Base-by-base conservation (phyloP, 2,797 vertebrate species). In the Cuculus canorus region DNA sequence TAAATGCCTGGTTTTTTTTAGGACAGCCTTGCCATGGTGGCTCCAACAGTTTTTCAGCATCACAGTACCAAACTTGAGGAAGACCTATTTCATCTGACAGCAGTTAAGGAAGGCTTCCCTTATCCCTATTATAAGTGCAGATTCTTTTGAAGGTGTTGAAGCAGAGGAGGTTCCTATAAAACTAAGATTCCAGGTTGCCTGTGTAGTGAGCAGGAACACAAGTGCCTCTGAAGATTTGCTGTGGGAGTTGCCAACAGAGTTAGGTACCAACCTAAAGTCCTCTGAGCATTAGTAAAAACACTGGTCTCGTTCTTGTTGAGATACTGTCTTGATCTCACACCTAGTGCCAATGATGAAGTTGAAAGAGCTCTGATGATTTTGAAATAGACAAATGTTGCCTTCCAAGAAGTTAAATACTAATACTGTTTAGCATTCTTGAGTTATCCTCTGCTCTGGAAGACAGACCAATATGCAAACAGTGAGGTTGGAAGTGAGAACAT, bases 11-110 rank as follows among this genome's bases (percentile, higher is more conserved):
- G n/a, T 17, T 45, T 64, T 68, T 9, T 73, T 76, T 88, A 65
- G 66, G 28, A 4, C 7, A 37, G 17, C 11, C 28, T 70, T 82
- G 30, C 17, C 52, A 2, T 24, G 17, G 12, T 39, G 41, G 61
- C 54, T 60, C 24, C 63, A 92, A 18, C 41, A 53, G 12, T 5
- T 6, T 69, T 76, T 47, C n/a, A 85, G 30, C 39, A 59, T 28
- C 30, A 9, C 10, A 18, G 12, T 19, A 21, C 13, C 11, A 57
- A 77, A 85, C 10, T 6, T 8, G 3, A 5, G 0, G 2, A 47
- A 59, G 35, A 30, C 11, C 13, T 75, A 32, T 48, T 65, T 47
- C 5, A 10, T 41, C 33, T 59, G 48, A 54, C 33, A 70, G 27
- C 27, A 68, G 11, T 30, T 30, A 72, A 79, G 32, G 15, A n/a